Evolutionary conservation across 1,140 invertebrate species (phyloP).

Genomic region (Nixonia krombeini): DNA sequence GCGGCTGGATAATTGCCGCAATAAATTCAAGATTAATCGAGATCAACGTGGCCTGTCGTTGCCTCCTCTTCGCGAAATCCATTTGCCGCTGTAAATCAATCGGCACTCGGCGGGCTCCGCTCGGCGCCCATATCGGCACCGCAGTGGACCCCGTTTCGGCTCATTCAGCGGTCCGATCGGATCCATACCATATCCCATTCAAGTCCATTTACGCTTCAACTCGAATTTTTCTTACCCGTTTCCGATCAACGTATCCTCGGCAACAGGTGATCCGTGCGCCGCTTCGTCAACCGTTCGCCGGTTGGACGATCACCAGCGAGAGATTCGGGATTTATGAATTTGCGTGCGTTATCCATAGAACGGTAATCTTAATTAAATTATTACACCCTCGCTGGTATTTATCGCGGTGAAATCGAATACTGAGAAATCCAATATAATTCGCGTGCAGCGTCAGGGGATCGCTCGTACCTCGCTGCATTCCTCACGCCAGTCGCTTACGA

Average conservation of each 20-base stretch:
- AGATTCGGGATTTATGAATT: not conserved
- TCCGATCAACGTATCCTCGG: too few relatives aligned
- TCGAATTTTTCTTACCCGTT: too few relatives aligned
- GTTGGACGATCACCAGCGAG: not conserved
- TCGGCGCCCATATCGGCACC: too few relatives aligned
- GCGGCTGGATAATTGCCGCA: conserved; percentile 59
- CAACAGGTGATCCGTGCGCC: not conserved
- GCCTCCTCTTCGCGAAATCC: conserved; percentile 57
- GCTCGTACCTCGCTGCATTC: conserved; percentile 5
- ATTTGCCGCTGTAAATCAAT: conserved; percentile 61
- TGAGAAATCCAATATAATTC: conserved; percentile 10
- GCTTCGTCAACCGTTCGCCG: not conserved
- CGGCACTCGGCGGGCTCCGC: conserved; percentile 1
- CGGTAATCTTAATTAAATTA: conserved; percentile 13
- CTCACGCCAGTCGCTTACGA: conserved; percentile 3
- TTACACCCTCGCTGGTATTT: conserved; percentile 2
- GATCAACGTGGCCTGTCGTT: conserved; percentile 53
- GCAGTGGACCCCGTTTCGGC: not conserved
- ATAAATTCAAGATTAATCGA: conserved; percentile 60
- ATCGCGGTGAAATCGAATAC: conserved; percentile 7
- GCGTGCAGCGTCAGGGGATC: not conserved
- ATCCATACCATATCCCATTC: too few relatives aligned
- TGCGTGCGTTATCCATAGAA: not conserved
- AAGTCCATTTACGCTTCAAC: too few relatives aligned
- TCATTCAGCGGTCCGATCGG: too few relatives aligned